Percentiles rank a stretch among this genome's conserved stretches.
Evolutionary conservation across 2,797 vertebrate species (phyloP).

Genomic region (Galago senegalensis): DNA sequence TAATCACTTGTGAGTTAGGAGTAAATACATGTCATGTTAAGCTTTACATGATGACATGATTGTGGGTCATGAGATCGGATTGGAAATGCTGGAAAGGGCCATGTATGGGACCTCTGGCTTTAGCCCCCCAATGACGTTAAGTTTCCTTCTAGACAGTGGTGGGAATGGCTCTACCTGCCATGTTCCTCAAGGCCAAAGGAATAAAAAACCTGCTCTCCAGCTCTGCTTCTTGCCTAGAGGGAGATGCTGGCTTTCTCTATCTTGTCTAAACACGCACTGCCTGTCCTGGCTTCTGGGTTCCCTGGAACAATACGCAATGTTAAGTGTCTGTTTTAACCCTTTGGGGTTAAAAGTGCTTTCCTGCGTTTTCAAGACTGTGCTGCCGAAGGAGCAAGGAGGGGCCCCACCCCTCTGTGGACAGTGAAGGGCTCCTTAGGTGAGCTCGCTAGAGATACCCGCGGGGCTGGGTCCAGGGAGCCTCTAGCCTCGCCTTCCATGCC

Average conservation of each 20-base stretch:
- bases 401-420: rapidly evolving
- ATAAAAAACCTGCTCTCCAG: slow-evolving; percentile 4
- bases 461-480: rapidly evolving
- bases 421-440: neutral
- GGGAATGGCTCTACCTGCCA: neutral
- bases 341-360: neutral
- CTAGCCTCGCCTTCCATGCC: rapidly evolving
- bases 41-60: neutral
- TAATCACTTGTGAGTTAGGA: neutral
- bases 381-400: neutral
- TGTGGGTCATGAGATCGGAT: neutral
- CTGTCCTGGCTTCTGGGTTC: neutral
- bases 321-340: slow-evolving; percentile 1
- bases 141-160: neutral
- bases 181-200: neutral
- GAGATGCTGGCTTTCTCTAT: neutral
- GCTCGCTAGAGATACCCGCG: neutral
- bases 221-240: neutral
- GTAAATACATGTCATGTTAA: neutral
- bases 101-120: neutral
- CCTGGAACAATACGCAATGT: neutral
- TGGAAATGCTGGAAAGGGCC: neutral
- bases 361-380: neutral
- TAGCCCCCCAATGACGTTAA: neutral
- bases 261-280: neutral